Conservation (phyloP, 1,140 invertebrate genomes). For the Drosophila kikkawai region DNA sequence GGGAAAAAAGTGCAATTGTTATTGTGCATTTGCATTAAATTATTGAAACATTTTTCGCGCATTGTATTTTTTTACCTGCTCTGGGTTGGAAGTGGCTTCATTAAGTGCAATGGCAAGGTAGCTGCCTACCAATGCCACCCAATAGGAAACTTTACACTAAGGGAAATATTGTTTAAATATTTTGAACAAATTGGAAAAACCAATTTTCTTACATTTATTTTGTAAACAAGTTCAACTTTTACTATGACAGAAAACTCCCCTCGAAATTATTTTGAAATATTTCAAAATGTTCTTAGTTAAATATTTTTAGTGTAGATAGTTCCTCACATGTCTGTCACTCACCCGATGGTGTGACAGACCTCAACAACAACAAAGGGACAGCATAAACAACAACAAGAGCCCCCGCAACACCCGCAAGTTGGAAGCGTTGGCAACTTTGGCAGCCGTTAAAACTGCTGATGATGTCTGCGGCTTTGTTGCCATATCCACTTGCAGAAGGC, state of each 20-base stretch:
- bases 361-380: constrained; percentile 10
- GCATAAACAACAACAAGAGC: background rate
- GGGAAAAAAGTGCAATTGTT: constrained; percentile 24
- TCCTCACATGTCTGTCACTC: constrained; percentile 45
- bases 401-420: constrained; percentile 44
- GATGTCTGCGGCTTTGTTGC: constrained; percentile 55
- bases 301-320: constrained; percentile 9
- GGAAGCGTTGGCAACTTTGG: constrained; percentile 52
- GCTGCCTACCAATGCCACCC: constrained; percentile 4
- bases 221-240: too few relatives aligned
- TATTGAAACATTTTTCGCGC: constrained; percentile 48
- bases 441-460: constrained; percentile 56
- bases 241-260: background rate
- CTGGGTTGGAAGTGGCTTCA: constrained; percentile 28
- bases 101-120: constrained; percentile 45
- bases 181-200: too few relatives aligned
- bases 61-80: constrained; percentile 26
- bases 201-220: too few relatives aligned
- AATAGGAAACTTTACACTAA: background rate
- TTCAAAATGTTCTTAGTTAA: background rate
- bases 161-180: background rate
- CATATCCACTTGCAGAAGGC: constrained; percentile 21
- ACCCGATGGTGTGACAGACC: constrained; percentile 35
- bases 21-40: constrained; percentile 54
- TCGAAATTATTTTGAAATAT: background rate